Percentiles rank a stretch among this genome's conserved stretches.
Conservation (phyloP, 2,113 vertebrate genomes). For the Chloropsis cyanopogon region DNA sequence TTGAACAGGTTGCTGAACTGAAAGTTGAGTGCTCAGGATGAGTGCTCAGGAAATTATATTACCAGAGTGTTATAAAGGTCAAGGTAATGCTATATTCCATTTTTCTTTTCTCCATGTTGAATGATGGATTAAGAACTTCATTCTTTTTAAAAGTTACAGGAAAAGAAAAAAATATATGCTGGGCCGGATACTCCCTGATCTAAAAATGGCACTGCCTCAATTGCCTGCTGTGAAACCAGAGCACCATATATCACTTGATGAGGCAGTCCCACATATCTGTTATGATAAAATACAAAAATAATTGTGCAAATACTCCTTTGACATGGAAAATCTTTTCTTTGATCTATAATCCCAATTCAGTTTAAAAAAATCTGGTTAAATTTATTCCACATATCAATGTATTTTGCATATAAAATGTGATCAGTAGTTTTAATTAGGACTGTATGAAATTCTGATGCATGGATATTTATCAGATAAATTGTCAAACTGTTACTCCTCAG, state of each 20-base stretch:
- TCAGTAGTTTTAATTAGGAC: slow-evolving; percentile 20
- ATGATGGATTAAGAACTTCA: not conserved
- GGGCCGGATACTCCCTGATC: not conserved
- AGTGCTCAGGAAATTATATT: not conserved
- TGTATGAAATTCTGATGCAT: not conserved
- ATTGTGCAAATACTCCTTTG: not conserved
- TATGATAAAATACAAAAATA: not conserved
- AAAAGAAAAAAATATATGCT: not conserved
- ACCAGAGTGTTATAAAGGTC: not conserved
- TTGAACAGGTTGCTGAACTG: not conserved
- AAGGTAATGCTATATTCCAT: not conserved
- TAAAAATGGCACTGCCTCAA: not conserved
- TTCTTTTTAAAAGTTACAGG: not conserved
- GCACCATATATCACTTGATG: not conserved
- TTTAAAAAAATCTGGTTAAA: not conserved
- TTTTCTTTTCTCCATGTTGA: not conserved
- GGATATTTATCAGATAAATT: not conserved
- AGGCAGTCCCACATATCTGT: not conserved
- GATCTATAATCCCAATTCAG: not conserved
- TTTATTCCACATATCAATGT: not conserved
- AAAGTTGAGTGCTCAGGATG: not conserved
- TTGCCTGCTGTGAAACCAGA: not conserved
- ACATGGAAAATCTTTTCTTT: not conserved
- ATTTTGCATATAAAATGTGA: not conserved
- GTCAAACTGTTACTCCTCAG: not conserved